Conservation (phyloP, 2,888 invertebrate genomes). For the Macrophya alboannulata region DNA sequence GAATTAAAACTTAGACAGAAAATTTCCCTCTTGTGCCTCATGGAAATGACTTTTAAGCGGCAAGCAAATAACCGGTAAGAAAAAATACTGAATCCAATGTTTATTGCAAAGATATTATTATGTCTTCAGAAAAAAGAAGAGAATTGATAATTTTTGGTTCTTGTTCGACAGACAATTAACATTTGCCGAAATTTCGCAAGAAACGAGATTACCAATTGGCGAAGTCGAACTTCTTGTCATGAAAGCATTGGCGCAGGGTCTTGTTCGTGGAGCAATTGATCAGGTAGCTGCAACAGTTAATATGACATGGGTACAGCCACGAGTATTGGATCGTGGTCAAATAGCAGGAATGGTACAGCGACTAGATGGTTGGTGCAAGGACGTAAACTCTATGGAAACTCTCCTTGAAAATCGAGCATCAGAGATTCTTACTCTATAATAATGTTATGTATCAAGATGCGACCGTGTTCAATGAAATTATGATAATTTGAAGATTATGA, state of each 20-base stretch:
- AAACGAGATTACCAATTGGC: slow-evolving; percentile 91
- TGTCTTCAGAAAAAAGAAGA: not conserved
- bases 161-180: slow-evolving; percentile 85
- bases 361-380: slow-evolving; percentile 88
- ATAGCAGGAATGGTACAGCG: slow-evolving; percentile 88
- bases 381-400: slow-evolving; percentile 88
- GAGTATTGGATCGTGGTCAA: slow-evolving; percentile 88
- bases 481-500: slow-evolving; percentile 53
- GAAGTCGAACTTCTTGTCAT: slow-evolving; percentile 98
- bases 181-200: slow-evolving; percentile 94
- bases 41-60: slow-evolving; percentile 99
- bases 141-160: not conserved
- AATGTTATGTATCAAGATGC: slow-evolving; percentile 54
- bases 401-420: slow-evolving; percentile 88
- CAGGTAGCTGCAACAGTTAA: slow-evolving; percentile 90
- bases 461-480: slow-evolving; percentile 49
- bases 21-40: slow-evolving; percentile 96
- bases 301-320: slow-evolving; percentile 93
- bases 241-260: slow-evolving; percentile 97
- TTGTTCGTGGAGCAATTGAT: slow-evolving; percentile 97
- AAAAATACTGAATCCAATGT: not conserved
- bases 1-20: slow-evolving; percentile 94
- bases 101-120: not conserved
- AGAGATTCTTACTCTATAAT: slow-evolving; percentile 88
- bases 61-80: slow-evolving; percentile 89